Conservation (phyloP, 2,113 vertebrate species). For the Hipposideros armiger region DNA sequence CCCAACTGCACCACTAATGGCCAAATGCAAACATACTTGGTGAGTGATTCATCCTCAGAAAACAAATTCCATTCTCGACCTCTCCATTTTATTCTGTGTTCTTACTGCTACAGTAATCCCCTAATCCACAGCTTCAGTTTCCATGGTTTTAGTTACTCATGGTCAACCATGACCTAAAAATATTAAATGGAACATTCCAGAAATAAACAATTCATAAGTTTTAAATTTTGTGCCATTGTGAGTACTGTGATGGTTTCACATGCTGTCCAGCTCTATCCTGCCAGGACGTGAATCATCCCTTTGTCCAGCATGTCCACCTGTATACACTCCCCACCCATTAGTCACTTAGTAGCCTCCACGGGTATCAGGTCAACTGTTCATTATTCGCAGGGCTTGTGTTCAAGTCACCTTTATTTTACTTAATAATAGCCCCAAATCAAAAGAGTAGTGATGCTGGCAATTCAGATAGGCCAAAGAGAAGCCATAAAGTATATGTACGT, state of each 20-base stretch:
- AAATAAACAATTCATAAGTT: background rate
- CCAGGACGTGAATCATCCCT: background rate
- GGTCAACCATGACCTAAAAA: background rate
- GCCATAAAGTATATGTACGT: background rate
- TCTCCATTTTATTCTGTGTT: conserved; percentile 11
- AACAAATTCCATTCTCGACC: background rate
- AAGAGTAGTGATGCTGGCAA: background rate
- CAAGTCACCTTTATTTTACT: background rate
- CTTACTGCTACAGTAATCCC: background rate
- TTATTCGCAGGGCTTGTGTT: background rate
- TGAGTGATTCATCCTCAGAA: background rate
- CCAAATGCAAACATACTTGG: background rate
- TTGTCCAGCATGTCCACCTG: background rate
- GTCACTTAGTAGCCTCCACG: background rate
- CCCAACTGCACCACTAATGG: background rate
- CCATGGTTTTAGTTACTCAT: background rate
- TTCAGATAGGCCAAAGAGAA: background rate
- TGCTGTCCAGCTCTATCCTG: too few relatives aligned
- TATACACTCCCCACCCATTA: background rate
- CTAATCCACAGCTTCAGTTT: background rate
- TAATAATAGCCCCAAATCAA: background rate
- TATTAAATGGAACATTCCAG: background rate
- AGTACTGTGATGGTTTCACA: background rate
- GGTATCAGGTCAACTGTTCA: background rate
- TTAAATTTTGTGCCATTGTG: background rate